Evolutionary conservation across 2,888 invertebrate species (phyloP).

Genomic region (Corbicula japonica): DNA sequence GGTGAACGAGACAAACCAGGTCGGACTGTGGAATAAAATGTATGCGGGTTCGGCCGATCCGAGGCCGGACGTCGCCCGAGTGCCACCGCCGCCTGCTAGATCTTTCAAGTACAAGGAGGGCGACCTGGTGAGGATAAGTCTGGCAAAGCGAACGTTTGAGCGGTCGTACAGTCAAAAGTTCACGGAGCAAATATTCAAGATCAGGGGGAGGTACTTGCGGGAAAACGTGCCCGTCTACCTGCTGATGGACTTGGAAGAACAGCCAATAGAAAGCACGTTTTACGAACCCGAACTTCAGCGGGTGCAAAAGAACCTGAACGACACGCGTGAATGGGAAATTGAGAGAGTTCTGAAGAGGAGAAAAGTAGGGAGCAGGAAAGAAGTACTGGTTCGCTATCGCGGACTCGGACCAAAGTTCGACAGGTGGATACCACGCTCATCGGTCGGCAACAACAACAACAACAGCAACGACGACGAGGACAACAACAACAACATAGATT

Average conservation of each 20-base stretch:
- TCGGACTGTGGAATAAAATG: not conserved
- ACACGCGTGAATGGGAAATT: not conserved
- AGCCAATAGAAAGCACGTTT: not conserved
- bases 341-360: not conserved
- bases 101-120: not conserved
- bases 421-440: not conserved
- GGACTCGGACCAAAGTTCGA: not conserved
- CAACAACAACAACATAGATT: not conserved
- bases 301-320: slow-evolving; percentile 1
- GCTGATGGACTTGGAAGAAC: not conserved
- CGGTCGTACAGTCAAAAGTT: not conserved
- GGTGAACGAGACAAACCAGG: not conserved
- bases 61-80: not conserved
- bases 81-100: not conserved
- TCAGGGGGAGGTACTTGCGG: not conserved
- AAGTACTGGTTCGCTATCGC: not conserved
- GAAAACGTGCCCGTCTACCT: not conserved
- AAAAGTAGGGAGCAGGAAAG: not conserved
- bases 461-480: too few relatives aligned
- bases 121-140: not conserved
- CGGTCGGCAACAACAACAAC: too few relatives aligned
- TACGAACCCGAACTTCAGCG: not conserved
- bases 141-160: not conserved
- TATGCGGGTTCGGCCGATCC: not conserved
- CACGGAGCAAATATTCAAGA: not conserved